Percentiles rank a stretch among this genome's conserved stretches.
These are phyloP conservation scores for Heliconius eleuchia DNA, from an alignment of 1,140 invertebrate genomes.

Conservation along the genomic window DNA sequence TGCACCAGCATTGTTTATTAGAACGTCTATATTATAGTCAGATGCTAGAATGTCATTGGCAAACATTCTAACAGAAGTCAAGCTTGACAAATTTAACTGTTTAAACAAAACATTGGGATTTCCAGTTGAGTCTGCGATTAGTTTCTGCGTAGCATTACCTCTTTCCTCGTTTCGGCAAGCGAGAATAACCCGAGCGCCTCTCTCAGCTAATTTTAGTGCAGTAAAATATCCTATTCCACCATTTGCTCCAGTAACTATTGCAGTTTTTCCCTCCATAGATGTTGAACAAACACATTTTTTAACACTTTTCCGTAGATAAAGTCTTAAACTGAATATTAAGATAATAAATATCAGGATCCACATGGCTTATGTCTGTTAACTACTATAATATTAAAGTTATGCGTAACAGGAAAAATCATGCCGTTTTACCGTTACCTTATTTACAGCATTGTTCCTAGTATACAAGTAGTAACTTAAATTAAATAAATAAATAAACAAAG, in stretches of 20 bases:
- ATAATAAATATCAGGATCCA: neutral
- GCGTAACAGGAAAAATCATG: neutral
- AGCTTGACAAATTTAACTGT: constrained; percentile 85
- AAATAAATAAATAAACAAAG: too few relatives aligned
- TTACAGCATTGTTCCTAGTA: too few relatives aligned
- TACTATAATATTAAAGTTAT: neutral
- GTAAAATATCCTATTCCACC: constrained; percentile 44
- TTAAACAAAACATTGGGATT: constrained; percentile 75
- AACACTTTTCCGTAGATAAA: constrained; percentile 15
- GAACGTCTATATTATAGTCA: constrained; percentile 84
- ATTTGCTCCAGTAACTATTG: constrained; percentile 42
- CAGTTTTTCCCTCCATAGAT: constrained; percentile 40
- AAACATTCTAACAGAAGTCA: constrained; percentile 86
- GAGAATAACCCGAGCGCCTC: constrained; percentile 89
- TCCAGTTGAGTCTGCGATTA: constrained; percentile 65
- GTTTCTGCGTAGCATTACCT: constrained; percentile 60
- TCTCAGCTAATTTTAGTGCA: constrained; percentile 48
- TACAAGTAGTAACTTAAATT: too few relatives aligned
- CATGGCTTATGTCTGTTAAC: neutral
- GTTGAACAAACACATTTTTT: constrained; percentile 18
- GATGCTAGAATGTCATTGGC: constrained; percentile 85
- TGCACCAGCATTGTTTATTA: constrained; percentile 88
- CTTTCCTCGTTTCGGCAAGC: constrained; percentile 88
- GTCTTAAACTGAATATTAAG: neutral
- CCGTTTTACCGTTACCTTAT: too few relatives aligned